Evolutionary conservation across 2,797 vertebrate species (phyloP), one percentile per base, ranked within the genome.

Genomic region (Botia kubotai): DNA sequence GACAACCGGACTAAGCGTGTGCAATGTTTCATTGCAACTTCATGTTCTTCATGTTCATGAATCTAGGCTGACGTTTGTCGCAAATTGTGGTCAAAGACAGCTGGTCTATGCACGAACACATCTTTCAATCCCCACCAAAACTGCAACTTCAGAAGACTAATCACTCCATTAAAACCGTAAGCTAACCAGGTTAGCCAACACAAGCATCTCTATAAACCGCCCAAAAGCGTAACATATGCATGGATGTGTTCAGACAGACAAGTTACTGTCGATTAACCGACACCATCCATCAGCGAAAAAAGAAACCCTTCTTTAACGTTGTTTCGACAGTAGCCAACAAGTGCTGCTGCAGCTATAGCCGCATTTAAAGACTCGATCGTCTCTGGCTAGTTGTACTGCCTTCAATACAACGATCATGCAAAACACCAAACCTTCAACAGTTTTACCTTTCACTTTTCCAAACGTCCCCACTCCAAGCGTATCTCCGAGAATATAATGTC

Each of bases 401-500:
- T 57, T 65, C 1, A 17, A 11, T 48, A 81, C 70, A 48, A 43
- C 50, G 50, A 12, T 73, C 50, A 17, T 23, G 83, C 93, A 8
- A 43, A 52, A 26, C 6, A 39, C 17, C n/a, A 14, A 50, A 12
- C 4, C 0, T 53, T n/a, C 8, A 68, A 23, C 3, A 23, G 29
- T 2, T 52, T 86, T 90, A 97, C 97, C 96, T 94, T 98, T 96
- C 77, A 98, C 97, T 93, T 98, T 98, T 66, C 97, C 97, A 83
- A 99, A 98, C 23, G 97, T 98, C 72, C 97, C 97, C 75, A 98
- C 97, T 48, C 97, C 97, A 3, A 99, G 95, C 11, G 97, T 99
- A 84, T 99, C 97, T 17, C 97, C 97, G 33, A 99, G 87, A 82
- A 98, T 97, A 81, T 98, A 98, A 85, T 98, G 97, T 80, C 97